Base-by-base conservation (phyloP, 1,140 invertebrate genomes). In the Diploscapter pachys region DNA sequence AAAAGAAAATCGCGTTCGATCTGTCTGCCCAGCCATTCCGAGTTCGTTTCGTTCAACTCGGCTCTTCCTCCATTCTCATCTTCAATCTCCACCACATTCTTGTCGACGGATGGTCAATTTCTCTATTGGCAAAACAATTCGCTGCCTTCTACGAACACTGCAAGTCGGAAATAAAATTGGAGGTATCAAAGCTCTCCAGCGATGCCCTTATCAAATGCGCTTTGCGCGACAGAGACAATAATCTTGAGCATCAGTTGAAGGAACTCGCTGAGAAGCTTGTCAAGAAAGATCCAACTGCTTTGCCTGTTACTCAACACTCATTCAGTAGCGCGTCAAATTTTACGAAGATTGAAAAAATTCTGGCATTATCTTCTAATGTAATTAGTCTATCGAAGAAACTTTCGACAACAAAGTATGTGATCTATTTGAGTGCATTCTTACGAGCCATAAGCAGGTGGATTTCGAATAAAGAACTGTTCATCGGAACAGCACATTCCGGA, bases 41-140 rank as follows among this genome's bases (percentile, higher is more conserved):
- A n/a, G 59, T 72, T 48, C n/a, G 9, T 5, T 67, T 31, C n/a
- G 6, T 50, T 5, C 51, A 31, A 51, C 49, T 56, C 13, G 63
- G 6, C 11, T 9, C 11, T 8, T 52, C 31, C 4, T 6, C 5
- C 13, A 9, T 48, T 11, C 13, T 81, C n/a, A n/a, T 81, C 31
- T 65, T 84, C 63, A 78, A 76, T 63, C 80, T 82, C 54, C 81
- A 85, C 64, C 81, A 83, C 61, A 83, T 83, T 61, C 52, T 83
- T 9, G 83, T 82, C 4, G 81, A 83, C 61, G 81, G 81, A 5
- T 83, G 83, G 83, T 84, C 82, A 9, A 84, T 83, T 74, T 80
- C 78, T 49, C 75, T 83, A 13, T 75, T 83, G 49, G 83, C 81
- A 4, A 62, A 78, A n/a, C 71, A 83, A 9, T 68, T 83, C 55